Evolutionary conservation across 2,113 vertebrate genomes (phyloP), one percentile per base, ranked within the genome.

Genomic region (Apodemus sylvaticus): DNA sequence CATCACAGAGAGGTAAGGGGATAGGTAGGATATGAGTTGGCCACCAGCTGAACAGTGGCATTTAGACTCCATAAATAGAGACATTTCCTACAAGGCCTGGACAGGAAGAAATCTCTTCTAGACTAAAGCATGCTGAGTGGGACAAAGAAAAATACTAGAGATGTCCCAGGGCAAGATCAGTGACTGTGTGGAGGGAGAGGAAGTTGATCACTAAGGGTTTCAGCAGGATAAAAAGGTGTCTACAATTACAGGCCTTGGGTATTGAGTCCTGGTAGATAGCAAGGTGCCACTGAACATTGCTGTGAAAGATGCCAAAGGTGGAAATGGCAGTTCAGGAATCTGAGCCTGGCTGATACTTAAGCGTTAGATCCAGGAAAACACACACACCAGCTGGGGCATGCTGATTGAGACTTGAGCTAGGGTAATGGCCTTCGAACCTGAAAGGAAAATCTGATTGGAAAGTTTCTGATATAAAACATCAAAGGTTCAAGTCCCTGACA

Each of bases 141-240:
- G 4, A 42, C 20, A 5, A 1, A 7, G 22, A 42, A 34, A 3
- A 12, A 20, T 5, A 1, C 14, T 10, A 5, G 34, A 13, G 6
- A 3, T 19, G 0, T 60, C 45, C 31, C 11, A 10, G 19, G 2
- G 31, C 3, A 51, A 1, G 0, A 20, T 0, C 0, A 19, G 34
- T 36, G 10, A 1, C 36, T 3, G 4, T 1, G 4, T 64, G 12
- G 17, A n/a, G 53, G 64, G 34, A 13, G 13, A 34, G 1, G 11
- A 26, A 14, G 31, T 20, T n/a, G 42, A 22, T 9, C 12, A n/a
- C 66, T 12, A 2, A 39, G 12, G 68, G 8, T 36, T 60, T 20
- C 29, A 48, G 62, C 29, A 48, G 48, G 3, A 42, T 20, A 16
- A n/a, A 13, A n/a, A n/a, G n/a, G 26, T 53, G 0, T 45, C 93